phyloP scores from a whole-genome alignment of 2,113 vertebrate species.

The Salvelinus namaycush region DNA sequence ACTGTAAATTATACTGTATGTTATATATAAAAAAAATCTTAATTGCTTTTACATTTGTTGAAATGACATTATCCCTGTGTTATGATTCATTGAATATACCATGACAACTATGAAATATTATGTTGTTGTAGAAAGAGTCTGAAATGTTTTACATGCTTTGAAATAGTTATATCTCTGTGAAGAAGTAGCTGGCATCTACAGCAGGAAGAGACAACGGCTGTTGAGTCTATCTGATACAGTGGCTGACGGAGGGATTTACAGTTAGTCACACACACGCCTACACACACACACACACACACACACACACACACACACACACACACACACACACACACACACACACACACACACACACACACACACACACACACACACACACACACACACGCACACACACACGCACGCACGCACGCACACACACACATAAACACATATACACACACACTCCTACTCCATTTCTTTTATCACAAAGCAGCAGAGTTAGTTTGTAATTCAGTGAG shows the following conservation, averaged over 20 bases:
- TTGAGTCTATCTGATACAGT: background rate
- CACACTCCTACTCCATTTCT: constrained; percentile 4
- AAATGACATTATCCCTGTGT: background rate
- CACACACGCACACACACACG: too few relatives aligned
- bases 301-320: too few relatives aligned
- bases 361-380: background rate
- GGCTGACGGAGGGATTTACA: background rate
- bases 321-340: too few relatives aligned
- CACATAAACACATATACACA: background rate
- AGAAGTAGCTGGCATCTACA: background rate
- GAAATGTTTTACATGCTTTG: background rate
- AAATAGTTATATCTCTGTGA: background rate
- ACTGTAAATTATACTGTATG: too few relatives aligned
- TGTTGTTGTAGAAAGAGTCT: background rate
- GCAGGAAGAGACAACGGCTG: background rate
- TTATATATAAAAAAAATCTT: too few relatives aligned
- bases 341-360: background rate
- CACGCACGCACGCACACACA: background rate
- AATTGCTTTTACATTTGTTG: too few relatives aligned
- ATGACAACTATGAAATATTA: background rate
- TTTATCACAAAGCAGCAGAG: constrained; percentile 24
- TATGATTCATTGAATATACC: background rate
- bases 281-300: too few relatives aligned
- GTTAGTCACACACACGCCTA: too few relatives aligned
- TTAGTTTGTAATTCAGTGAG: constrained; percentile 8